Conservation (phyloP, 2,888 invertebrate species). For the Meta bourneti region DNA sequence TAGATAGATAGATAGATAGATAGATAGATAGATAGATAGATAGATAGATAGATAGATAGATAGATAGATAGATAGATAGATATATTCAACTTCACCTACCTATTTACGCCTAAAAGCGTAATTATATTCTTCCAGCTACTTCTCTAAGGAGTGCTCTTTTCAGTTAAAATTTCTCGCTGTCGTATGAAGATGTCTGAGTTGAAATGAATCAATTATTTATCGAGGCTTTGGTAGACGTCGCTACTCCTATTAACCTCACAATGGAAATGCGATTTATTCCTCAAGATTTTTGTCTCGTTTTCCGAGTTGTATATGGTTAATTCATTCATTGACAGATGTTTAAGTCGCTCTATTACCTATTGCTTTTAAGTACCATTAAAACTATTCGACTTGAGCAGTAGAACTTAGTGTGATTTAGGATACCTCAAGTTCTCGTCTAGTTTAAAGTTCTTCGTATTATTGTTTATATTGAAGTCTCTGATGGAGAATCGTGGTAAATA, state of each 20-base stretch:
- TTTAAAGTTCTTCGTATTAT: neutral
- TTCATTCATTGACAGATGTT: neutral
- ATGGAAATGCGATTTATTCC: neutral
- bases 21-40: too few species aligned
- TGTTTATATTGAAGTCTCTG: too few species aligned
- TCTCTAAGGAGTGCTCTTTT: neutral
- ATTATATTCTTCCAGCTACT: neutral
- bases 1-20: too few species aligned
- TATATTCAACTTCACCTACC: neutral
- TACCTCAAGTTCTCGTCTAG: neutral
- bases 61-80: too few species aligned
- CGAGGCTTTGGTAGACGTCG: neutral
- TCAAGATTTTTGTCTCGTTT: neutral
- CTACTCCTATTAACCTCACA: neutral
- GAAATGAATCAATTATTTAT: neutral
- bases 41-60: too few species aligned
- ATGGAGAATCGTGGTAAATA: too few species aligned
- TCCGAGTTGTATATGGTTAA: neutral
- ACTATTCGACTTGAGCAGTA: neutral
- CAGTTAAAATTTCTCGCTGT: neutral
- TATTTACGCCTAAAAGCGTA: neutral
- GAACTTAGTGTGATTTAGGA: neutral
- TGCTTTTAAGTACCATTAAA: neutral
- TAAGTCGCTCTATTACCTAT: neutral
- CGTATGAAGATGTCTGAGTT: neutral